Conservation (phyloP, 1,140 invertebrate genomes). For the Mizuhopecten yessoensis region DNA sequence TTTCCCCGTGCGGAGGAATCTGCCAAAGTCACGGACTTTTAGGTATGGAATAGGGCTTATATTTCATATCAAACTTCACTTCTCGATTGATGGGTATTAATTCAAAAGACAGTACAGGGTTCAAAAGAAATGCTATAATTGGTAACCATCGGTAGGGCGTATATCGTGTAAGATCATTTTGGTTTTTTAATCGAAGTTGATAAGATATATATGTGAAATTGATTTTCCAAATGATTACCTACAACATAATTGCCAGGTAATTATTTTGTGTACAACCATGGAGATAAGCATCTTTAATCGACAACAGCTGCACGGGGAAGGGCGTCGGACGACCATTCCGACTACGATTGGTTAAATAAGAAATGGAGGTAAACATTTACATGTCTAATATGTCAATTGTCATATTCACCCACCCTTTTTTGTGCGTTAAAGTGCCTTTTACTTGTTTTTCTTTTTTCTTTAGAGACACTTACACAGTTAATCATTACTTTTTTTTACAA, state of each 20-base stretch:
- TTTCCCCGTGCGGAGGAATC: not conserved
- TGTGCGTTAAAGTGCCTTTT: no score
- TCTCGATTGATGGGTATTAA: slow-evolving; percentile 5
- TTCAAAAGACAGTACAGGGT: not conserved
- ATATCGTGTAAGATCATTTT: not conserved
- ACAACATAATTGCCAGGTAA: not conserved
- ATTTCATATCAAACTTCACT: not conserved
- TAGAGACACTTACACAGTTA: no score
- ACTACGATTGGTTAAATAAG: not conserved
- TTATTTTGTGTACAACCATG: not conserved
- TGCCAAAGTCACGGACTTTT: slow-evolving; percentile 15
- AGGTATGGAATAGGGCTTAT: not conserved
- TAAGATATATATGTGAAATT: slow-evolving; percentile 23
- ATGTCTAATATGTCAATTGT: not conserved
- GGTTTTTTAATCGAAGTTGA: not conserved
- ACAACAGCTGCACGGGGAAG: not conserved
- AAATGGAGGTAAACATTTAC: not conserved
- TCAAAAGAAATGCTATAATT: not conserved
- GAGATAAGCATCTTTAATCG: slow-evolving; percentile 22
- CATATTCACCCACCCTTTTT: no score
- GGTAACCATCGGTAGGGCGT: not conserved
- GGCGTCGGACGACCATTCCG: not conserved
- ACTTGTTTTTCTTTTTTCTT: no score
- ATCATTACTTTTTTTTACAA: no score
- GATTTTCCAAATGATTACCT: not conserved